phyloP scores from a whole-genome alignment of 2,888 invertebrate species.

The Dynastes hyllus region DNA sequence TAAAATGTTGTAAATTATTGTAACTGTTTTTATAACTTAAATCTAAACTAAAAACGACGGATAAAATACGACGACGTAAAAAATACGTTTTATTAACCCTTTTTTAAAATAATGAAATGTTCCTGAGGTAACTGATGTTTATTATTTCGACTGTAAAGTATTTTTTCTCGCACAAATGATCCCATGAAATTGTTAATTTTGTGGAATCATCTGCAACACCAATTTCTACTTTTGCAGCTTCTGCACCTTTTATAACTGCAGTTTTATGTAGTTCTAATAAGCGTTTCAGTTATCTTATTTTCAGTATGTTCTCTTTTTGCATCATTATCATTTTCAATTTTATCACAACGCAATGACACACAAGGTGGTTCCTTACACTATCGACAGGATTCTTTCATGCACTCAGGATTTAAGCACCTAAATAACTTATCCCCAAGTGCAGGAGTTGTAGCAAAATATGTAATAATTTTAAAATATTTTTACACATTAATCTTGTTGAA shows the following conservation, averaged over 20 bases:
- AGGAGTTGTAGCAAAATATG: constrained; percentile 73
- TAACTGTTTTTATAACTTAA: not conserved
- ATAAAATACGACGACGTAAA: not conserved
- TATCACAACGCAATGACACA: constrained; percentile 72
- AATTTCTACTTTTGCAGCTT: constrained; percentile 66
- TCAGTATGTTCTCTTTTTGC: constrained; percentile 73
- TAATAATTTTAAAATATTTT: too few species aligned
- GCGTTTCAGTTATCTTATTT: constrained; percentile 74
- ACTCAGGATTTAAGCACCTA: constrained; percentile 74
- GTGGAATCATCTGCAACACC: constrained; percentile 62
- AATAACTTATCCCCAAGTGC: constrained; percentile 70
- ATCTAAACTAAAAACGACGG: not conserved
- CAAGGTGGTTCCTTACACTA: constrained; percentile 73
- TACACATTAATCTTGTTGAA: too few species aligned
- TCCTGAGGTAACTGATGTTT: constrained; percentile 7
- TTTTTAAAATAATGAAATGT: not conserved
- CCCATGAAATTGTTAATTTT: constrained; percentile 62
- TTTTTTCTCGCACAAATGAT: too few species aligned
- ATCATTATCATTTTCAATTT: constrained; percentile 72
- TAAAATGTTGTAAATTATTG: not conserved
- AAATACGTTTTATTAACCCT: not conserved
- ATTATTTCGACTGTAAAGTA: not conserved
- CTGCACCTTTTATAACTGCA: constrained; percentile 68
- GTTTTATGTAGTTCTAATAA: constrained; percentile 68
- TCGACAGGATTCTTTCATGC: constrained; percentile 75